These are phyloP conservation scores for Cantharis flavilabris DNA, from an alignment of 2,888 invertebrate species.

Conservation along the genomic window DNA sequence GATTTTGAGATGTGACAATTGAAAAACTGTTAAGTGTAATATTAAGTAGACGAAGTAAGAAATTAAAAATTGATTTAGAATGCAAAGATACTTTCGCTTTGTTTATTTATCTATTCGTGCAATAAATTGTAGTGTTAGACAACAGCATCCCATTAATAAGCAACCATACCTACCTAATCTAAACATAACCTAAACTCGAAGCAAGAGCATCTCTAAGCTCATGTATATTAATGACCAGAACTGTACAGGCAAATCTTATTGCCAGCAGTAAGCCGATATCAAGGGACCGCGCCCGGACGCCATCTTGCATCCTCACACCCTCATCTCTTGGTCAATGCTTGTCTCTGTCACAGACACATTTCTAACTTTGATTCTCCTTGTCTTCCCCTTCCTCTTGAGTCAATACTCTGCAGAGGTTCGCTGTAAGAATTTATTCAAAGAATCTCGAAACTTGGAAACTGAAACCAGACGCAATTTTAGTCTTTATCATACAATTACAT, in stretches of 20 bases:
- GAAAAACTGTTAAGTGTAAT: background rate
- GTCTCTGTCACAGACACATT: conserved; percentile 42
- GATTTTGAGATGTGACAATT: background rate
- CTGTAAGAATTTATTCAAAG: conserved; percentile 52
- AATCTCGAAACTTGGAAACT: conserved; percentile 43
- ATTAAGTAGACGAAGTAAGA: background rate
- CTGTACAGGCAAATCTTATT: conserved; percentile 56
- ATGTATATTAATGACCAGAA: conserved; percentile 56
- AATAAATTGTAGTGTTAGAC: conserved; percentile 7
- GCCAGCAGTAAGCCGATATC: conserved; percentile 55
- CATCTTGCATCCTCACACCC: conserved; percentile 51
- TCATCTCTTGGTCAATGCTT: conserved; percentile 41
- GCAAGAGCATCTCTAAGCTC: conserved; percentile 45
- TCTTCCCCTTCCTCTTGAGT: conserved; percentile 51
- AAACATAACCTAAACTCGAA: conserved; percentile 40
- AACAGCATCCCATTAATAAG: conserved; percentile 13
- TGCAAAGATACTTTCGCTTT: conserved; percentile 3
- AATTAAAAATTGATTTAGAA: background rate
- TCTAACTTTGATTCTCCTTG: conserved; percentile 34
- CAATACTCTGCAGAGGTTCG: conserved; percentile 53
- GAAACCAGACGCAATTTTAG: conserved; percentile 10
- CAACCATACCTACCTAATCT: conserved; percentile 36
- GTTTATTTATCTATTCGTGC: conserved; percentile 1
- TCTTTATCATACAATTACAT: background rate
- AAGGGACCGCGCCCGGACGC: conserved; percentile 54